Evolutionary conservation across 2,888 invertebrate species (phyloP).

Genomic region (Drosophila setosimentum): DNA sequence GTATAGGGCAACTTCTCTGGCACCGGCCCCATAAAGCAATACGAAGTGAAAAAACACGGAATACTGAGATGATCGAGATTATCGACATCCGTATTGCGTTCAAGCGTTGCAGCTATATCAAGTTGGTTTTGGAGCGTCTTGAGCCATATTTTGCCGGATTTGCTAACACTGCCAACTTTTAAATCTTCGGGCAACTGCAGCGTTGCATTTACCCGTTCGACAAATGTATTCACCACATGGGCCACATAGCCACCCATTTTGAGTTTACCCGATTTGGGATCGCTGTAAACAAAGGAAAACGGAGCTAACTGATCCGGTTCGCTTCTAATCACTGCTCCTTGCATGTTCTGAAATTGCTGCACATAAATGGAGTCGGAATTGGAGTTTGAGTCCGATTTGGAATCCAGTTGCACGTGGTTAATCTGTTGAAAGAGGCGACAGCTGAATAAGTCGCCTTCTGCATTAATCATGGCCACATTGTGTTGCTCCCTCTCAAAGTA

Average conservation of each 20-base stretch:
- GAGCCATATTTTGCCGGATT: slow-evolving; percentile 3
- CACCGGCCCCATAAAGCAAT: slow-evolving; percentile 62
- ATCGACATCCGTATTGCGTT: background rate
- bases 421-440: slow-evolving; percentile 1
- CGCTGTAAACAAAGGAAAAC: no score
- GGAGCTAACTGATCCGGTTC: background rate
- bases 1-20: slow-evolving; percentile 43
- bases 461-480: slow-evolving; percentile 1
- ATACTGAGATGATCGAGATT: slow-evolving; percentile 41
- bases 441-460: background rate
- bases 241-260: background rate
- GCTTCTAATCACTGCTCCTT: slow-evolving; percentile 1
- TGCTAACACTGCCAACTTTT: background rate
- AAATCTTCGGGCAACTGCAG: slow-evolving; percentile 20
- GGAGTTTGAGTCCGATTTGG: background rate
- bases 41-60: slow-evolving; percentile 45
- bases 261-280: background rate
- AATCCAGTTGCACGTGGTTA: background rate
- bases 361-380: background rate
- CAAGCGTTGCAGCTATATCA: slow-evolving; percentile 47
- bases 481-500: slow-evolving; percentile 4
- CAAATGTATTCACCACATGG: background rate
- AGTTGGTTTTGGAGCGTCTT: slow-evolving; percentile 10
- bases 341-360: slow-evolving; percentile 4
- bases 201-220: background rate